A percentile compares a stretch with the other conserved stretches of the same genome.
phyloP scores from a whole-genome alignment of 1,140 invertebrate genomes.

The Drosophila sproati region DNA sequence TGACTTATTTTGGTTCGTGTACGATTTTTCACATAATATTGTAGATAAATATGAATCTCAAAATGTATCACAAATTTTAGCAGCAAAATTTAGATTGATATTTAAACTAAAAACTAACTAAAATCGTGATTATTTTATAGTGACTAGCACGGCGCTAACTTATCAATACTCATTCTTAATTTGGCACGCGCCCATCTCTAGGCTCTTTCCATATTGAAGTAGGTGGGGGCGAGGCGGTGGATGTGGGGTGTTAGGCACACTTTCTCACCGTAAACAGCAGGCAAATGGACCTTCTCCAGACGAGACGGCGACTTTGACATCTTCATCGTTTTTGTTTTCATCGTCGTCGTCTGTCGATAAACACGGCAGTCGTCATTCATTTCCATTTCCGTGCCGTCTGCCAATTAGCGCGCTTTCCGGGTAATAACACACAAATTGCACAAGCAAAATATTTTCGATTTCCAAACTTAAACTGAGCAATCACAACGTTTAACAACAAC shows the following conservation, averaged over 20 bases:
- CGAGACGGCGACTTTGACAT: slow-evolving; percentile 11
- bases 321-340: slow-evolving; percentile 6
- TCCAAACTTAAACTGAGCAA: slow-evolving; percentile 38
- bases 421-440: slow-evolving; percentile 63
- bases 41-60: not conserved
- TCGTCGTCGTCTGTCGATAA: slow-evolving; percentile 52
- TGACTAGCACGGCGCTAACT: no score
- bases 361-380: slow-evolving; percentile 52
- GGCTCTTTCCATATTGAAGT: not conserved
- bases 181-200: not conserved
- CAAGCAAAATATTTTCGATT: slow-evolving; percentile 45
- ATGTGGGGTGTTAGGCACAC: slow-evolving; percentile 16
- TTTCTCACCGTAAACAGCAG: slow-evolving; percentile 64
- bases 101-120: no score
- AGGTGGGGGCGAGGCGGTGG: not conserved
- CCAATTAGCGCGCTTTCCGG: slow-evolving; percentile 69
- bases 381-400: slow-evolving; percentile 73
- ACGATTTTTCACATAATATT: no score
- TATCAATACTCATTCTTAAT: not conserved
- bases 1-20: no score
- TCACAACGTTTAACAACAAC: slow-evolving; percentile 28
- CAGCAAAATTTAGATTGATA: no score
- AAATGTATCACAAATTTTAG: not conserved
- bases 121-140: no score
- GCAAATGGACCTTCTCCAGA: slow-evolving; percentile 54